Conservation (phyloP, 2,888 invertebrate species). For the Andrena hattorfiana region DNA sequence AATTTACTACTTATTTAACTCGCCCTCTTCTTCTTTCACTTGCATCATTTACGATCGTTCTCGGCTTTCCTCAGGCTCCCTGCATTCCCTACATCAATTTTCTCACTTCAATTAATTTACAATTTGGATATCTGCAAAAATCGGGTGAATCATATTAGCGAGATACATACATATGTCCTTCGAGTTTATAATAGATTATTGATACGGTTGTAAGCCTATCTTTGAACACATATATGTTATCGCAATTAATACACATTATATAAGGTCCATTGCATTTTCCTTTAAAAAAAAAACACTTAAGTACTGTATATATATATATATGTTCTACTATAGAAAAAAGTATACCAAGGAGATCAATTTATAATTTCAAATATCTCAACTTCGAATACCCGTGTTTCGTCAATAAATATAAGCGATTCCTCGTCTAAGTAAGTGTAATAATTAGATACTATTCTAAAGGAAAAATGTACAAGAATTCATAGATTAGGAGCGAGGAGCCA, state of each 20-base stretch:
- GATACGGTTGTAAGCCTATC: not conserved
- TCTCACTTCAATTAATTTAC: not conserved
- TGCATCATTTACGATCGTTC: not conserved
- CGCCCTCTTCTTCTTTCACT: not conserved
- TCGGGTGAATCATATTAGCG: not conserved
- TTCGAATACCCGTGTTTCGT: not conserved
- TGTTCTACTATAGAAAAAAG: not conserved
- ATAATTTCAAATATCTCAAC: not conserved
- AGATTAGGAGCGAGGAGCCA: not conserved
- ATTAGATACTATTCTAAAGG: not conserved
- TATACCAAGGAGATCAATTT: not conserved
- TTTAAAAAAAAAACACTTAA: not conserved
- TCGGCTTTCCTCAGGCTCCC: not conserved
- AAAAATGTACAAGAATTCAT: not conserved
- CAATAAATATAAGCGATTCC: not conserved
- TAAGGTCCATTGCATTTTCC: slow-evolving; percentile 6
- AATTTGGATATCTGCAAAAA: slow-evolving; percentile 23
- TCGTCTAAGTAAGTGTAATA: not conserved
- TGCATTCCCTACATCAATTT: not conserved
- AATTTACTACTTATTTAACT: not conserved
- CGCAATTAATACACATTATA: slow-evolving; percentile 2
- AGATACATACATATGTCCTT: not conserved
- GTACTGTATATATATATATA: not conserved
- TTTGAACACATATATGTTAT: not conserved
- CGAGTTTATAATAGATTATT: not conserved